Conservation (phyloP, 2,888 invertebrate genomes). For the Ommatoiulus sabulosus region DNA sequence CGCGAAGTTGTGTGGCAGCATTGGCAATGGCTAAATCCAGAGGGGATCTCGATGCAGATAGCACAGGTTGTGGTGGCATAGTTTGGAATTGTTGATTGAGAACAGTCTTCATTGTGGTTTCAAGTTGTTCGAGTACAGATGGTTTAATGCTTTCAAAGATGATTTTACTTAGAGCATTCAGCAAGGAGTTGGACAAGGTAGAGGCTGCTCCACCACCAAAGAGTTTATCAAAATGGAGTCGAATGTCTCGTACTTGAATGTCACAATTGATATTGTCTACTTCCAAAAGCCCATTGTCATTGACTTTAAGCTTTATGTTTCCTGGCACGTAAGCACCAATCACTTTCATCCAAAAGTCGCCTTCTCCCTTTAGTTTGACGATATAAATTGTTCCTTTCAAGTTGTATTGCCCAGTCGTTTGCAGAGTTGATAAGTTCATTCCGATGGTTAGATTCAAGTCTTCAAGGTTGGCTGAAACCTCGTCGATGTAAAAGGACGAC, state of each 20-base stretch:
- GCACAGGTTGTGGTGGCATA: conserved; percentile 74
- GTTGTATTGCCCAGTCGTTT: conserved; percentile 77
- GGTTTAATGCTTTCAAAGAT: conserved; percentile 90
- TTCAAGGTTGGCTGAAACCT: conserved; percentile 79
- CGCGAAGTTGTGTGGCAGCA: conserved; percentile 76
- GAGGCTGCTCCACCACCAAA: conserved; percentile 76
- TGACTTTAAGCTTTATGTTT: conserved; percentile 78
- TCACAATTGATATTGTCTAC: conserved; percentile 85
- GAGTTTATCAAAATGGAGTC: conserved; percentile 85
- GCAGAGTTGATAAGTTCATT: conserved; percentile 60
- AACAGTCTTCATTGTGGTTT: conserved; percentile 78
- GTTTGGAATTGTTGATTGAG: conserved; percentile 81
- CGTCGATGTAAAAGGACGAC: conserved; percentile 81
- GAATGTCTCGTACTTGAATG: conserved; percentile 79
- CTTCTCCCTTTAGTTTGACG: conserved; percentile 76
- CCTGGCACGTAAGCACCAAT: conserved; percentile 78
- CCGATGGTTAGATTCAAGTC: conserved; percentile 75
- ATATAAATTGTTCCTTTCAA: conserved; percentile 71
- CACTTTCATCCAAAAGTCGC: conserved; percentile 83
- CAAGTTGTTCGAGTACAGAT: conserved; percentile 78
- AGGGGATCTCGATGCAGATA: conserved; percentile 88
- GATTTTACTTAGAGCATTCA: conserved; percentile 84
- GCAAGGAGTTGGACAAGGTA: conserved; percentile 71
- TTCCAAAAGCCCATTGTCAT: conserved; percentile 79
- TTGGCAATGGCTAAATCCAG: conserved; percentile 85